Conservation (phyloP, 2,888 invertebrate genomes). For the Myathropa florea region DNA sequence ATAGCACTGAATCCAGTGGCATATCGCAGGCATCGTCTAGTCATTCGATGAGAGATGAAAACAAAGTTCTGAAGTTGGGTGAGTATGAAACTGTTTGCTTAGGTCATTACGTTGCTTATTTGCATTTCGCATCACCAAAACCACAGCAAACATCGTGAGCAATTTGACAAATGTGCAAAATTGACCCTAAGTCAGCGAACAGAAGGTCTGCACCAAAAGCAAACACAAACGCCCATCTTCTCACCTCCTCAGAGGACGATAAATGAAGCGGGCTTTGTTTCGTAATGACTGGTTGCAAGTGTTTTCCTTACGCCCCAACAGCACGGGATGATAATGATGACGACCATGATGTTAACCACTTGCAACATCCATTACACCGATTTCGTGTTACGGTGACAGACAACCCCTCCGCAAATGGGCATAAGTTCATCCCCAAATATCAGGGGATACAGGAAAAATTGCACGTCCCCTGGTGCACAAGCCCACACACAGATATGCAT, state of each 20-base stretch:
- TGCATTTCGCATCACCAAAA: too few species aligned
- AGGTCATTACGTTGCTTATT: too few species aligned
- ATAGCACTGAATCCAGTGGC: constrained; percentile 86
- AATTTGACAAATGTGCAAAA: constrained; percentile 27
- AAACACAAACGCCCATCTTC: too few species aligned
- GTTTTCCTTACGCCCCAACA: not conserved
- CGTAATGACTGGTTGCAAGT: constrained; percentile 36
- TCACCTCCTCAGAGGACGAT: constrained; percentile 15
- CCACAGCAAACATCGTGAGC: constrained; percentile 30
- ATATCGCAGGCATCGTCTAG: constrained; percentile 91
- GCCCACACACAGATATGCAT: constrained; percentile 19
- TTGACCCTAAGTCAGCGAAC: constrained; percentile 28
- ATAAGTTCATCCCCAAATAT: not conserved
- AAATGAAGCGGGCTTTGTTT: constrained; percentile 12
- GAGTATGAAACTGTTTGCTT: constrained; percentile 45
- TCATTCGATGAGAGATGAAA: constrained; percentile 89
- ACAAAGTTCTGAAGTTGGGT: constrained; percentile 83
- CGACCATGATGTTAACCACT: constrained; percentile 40
- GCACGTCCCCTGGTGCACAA: constrained; percentile 15
- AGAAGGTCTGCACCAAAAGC: too few species aligned
- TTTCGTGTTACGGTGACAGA: constrained; percentile 22
- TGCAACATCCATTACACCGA: constrained; percentile 52
- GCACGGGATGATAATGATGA: constrained; percentile 38
- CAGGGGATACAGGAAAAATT: constrained; percentile 14
- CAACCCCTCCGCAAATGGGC: constrained; percentile 28